Percentiles rank a stretch among this genome's conserved stretches.
Conservation (phyloP, 1,140 invertebrate species). For the Batillaria attramentaria region DNA sequence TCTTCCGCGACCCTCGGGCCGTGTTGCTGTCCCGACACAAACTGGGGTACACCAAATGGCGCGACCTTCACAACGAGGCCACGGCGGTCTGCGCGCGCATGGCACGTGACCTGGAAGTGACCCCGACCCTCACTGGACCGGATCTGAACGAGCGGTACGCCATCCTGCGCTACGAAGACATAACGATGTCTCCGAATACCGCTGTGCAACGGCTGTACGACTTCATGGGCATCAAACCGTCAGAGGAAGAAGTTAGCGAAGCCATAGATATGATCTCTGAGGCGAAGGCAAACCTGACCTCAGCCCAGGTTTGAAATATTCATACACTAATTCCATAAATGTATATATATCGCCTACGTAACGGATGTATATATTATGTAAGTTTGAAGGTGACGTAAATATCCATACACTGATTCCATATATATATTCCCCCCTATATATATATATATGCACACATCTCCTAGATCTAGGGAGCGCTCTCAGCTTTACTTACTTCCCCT, state of each 20-base stretch:
- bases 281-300: too few species aligned
- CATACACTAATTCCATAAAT: background rate
- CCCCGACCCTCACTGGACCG: background rate
- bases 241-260: too few species aligned
- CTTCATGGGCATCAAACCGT: background rate
- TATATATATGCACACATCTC: background rate
- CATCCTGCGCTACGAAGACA: constrained; percentile 25
- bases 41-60: constrained; percentile 17
- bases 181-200: background rate
- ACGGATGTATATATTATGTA: background rate
- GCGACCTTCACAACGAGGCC: background rate
- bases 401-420: background rate
- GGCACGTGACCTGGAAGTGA: background rate
- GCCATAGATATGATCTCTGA: too few species aligned
- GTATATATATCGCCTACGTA: background rate
- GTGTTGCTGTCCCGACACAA: constrained; percentile 16
- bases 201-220: background rate
- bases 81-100: background rate
- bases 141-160: background rate
- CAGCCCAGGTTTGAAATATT: too few species aligned
- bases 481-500: too few species aligned
- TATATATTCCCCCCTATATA: background rate
- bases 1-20: constrained; percentile 19
- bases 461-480: too few species aligned
- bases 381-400: background rate